Base-by-base conservation (phyloP, 1,140 invertebrate species). In the Helicoverpa armigera region DNA sequence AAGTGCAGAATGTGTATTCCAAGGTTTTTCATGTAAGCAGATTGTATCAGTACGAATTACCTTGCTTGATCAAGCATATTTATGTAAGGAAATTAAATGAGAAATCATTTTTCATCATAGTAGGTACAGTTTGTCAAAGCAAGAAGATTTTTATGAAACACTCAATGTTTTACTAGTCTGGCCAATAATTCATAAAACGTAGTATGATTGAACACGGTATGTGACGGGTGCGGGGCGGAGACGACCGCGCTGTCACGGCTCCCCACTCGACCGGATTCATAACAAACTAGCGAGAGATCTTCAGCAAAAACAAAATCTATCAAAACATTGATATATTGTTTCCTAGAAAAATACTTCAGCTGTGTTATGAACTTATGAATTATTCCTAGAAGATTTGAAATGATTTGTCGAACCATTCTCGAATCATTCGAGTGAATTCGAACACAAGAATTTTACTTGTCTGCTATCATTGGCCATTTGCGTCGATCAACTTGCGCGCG, bases 221-320 rank as follows among this genome's bases (percentile, higher is more conserved):
- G 72, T 43, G 78, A 43, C 53, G 82, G 51, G 53, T 65, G 73
- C 58, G 63, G 83, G 88, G 85, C 84, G 87, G 88, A 83, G 89
- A 88, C 83, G 78, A 74, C 61, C 61, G 86, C 60, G 84, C 84
- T 81, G 78, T 83, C 83, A 51, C 81, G 56, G 23, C 65, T 50
- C 65, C 50, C 35, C 75, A 73, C 72, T 82, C 77, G n/a, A 67
- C 18, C 50, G 54, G 9, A 58, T 85, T 73, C 82, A 82, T 74
- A 83, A 78, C 82, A 81, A 87, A 83, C 67, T 65, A 82, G 75
- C 48, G 48, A 31, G 11, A 29, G 13, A 53, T 69, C 56, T 78
- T 12, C 63, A 67, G 29, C 31, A 73, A 75, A 78, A 74, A 67
- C 53, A 74, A 73, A 81, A 75, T 82, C 53, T 72, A 31, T 35